These are phyloP conservation scores for Platycercus adscitus DNA, from an alignment of 2,113 vertebrate species.

Conservation along the genomic window DNA sequence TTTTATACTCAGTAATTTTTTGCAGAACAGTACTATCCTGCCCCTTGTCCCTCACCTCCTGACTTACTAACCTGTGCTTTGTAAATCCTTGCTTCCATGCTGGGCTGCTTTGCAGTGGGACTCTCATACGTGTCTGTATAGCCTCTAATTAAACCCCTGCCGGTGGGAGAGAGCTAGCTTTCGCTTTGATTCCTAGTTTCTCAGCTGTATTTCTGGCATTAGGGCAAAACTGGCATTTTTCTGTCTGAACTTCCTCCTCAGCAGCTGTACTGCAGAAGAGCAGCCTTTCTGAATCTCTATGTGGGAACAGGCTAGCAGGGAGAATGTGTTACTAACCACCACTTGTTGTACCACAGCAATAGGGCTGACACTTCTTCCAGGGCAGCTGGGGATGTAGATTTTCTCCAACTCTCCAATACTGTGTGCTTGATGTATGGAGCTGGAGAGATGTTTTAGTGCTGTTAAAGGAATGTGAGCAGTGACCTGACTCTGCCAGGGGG, in stretches of 20 bases:
- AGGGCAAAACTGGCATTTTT: neutral
- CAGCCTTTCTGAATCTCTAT: neutral
- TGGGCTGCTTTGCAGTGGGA: neutral
- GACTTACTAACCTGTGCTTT: neutral
- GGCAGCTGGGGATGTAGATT: neutral
- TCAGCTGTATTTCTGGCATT: neutral
- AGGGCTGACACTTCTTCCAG: neutral
- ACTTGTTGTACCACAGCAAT: neutral
- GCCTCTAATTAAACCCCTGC: neutral
- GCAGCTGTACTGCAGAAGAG: neutral
- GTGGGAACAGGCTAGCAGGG: neutral
- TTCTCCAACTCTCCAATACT: neutral
- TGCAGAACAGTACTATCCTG: neutral
- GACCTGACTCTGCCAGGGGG: neutral
- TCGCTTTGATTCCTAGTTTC: neutral
- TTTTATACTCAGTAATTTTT: neutral
- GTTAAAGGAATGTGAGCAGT: neutral
- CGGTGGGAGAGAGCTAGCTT: neutral
- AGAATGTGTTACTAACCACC: neutral
- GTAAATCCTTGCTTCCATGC: neutral
- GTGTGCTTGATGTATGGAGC: rapidly evolving
- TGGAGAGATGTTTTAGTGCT: neutral
- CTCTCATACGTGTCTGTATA: neutral
- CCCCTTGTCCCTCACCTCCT: neutral
- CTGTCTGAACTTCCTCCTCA: neutral